phyloP scores from a whole-genome alignment of 1,140 invertebrate species.

The Zaprionus ghesquierei region DNA sequence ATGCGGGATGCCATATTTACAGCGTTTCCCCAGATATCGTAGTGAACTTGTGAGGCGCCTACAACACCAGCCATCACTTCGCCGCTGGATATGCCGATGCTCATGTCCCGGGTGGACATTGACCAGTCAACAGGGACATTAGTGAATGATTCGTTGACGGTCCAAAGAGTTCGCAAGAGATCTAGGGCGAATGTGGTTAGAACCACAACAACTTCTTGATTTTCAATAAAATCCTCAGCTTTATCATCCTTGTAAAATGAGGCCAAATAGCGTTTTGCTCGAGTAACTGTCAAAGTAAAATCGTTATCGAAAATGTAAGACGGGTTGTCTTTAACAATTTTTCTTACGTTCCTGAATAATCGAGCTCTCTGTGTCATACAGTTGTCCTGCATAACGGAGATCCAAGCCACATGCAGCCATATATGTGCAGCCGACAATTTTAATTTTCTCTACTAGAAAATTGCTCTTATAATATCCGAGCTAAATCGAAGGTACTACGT shows the following conservation, averaged over 20 bases:
- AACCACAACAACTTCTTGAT: slow-evolving; percentile 56
- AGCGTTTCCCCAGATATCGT: slow-evolving; percentile 95
- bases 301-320: no score
- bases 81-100: slow-evolving; percentile 89
- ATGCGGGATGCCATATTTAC: slow-evolving; percentile 97
- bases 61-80: slow-evolving; percentile 95
- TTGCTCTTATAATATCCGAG: slow-evolving; percentile 29
- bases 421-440: slow-evolving; percentile 95
- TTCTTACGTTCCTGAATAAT: slow-evolving; percentile 12
- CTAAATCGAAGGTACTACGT: neutral
- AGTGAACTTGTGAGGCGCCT: slow-evolving; percentile 92
- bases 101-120: slow-evolving; percentile 14
- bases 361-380: neutral
- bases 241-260: neutral
- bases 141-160: slow-evolving; percentile 28
- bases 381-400: slow-evolving; percentile 1
- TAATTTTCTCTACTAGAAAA: slow-evolving; percentile 90
- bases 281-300: neutral
- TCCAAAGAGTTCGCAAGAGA: slow-evolving; percentile 47
- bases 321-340: no score
- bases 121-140: neutral
- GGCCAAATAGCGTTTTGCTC: neutral
- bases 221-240: neutral
- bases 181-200: slow-evolving; percentile 54
- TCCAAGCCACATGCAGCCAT: slow-evolving; percentile 96